Conservation (phyloP, 2,888 invertebrate genomes). For the Caenorhabditis sp. region DNA sequence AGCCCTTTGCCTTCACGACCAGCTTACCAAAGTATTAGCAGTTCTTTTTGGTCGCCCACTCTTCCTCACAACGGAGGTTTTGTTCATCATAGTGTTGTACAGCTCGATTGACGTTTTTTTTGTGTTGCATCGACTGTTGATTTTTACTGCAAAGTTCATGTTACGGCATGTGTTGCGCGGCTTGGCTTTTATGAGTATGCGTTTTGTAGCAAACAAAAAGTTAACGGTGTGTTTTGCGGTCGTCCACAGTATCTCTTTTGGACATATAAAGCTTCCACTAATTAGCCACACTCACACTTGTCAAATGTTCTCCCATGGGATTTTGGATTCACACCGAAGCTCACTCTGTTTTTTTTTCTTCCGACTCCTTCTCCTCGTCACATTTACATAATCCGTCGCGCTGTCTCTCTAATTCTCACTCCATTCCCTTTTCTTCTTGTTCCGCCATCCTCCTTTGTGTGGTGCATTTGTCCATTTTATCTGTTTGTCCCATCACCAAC, state of each 20-base stretch:
- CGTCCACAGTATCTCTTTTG: too few species aligned
- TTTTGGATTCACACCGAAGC: slow-evolving; percentile 1
- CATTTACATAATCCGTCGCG: slow-evolving; percentile 55
- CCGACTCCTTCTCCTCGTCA: slow-evolving; percentile 42
- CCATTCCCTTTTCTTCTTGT: slow-evolving; percentile 28
- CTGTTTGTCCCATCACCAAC: slow-evolving; percentile 55
- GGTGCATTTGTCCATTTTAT: slow-evolving; percentile 58
- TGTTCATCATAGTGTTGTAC: slow-evolving; percentile 50
- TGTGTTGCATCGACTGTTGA: slow-evolving; percentile 5
- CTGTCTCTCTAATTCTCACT: slow-evolving; percentile 35
- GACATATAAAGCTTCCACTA: neutral
- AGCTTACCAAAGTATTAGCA: slow-evolving; percentile 61
- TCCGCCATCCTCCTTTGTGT: slow-evolving; percentile 17
- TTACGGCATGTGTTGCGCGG: slow-evolving; percentile 30
- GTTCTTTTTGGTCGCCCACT: slow-evolving; percentile 49
- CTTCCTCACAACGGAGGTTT: slow-evolving; percentile 39
- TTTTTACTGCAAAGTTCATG: slow-evolving; percentile 47
- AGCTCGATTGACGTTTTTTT: slow-evolving; percentile 11
- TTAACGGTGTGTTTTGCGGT: too few species aligned
- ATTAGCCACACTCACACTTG: slow-evolving; percentile 10
- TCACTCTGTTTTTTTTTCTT: slow-evolving; percentile 19
- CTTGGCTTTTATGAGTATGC: slow-evolving; percentile 43
- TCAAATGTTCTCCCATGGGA: slow-evolving; percentile 27
- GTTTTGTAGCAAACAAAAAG: neutral
- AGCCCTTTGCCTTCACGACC: slow-evolving; percentile 29